A percentile compares a stretch with the other conserved stretches of the same genome.
phyloP scores from a whole-genome alignment of 2,797 vertebrate genomes.

The Sebastiscus tertius region DNA sequence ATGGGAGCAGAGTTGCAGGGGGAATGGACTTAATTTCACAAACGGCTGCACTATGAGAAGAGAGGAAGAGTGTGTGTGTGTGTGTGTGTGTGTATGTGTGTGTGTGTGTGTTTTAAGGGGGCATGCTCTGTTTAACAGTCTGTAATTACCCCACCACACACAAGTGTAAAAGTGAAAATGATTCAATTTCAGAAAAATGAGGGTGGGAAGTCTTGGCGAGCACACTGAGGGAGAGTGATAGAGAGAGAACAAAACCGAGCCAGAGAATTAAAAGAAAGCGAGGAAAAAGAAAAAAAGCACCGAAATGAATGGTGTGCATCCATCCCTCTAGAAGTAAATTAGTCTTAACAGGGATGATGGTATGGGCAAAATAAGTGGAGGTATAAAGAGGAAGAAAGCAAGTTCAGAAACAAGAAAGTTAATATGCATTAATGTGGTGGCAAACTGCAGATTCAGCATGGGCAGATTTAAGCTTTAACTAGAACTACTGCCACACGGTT shows the following conservation, averaged over 20 bases:
- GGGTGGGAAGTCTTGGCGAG: slow-evolving; percentile 2
- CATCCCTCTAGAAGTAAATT: not conserved
- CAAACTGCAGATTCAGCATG: not conserved
- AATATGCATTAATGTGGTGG: not conserved
- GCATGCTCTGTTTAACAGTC: slow-evolving; percentile 74
- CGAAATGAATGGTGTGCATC: not conserved
- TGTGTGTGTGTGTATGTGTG: not conserved
- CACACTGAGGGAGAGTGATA: not conserved
- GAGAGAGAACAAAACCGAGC: slow-evolving; percentile 10
- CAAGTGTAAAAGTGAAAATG: slow-evolving; percentile 64
- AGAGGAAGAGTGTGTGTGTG: slow-evolving; percentile 8
- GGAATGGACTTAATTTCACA: slow-evolving; percentile 89
- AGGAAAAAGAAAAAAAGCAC: not conserved
- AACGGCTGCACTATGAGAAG: slow-evolving; percentile 81
- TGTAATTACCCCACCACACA: slow-evolving; percentile 71
- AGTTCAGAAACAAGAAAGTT: not conserved
- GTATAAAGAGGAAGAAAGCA: not conserved
- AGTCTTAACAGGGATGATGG: not conserved
- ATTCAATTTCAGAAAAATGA: slow-evolving; percentile 62
- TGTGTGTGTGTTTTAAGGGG: slow-evolving; percentile 64
- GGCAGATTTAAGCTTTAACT: not conserved
- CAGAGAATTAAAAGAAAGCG: not conserved
- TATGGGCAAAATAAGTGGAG: not conserved
- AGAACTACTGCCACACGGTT: not conserved
- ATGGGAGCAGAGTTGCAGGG: slow-evolving; percentile 69